Evolutionary conservation across 2,113 vertebrate species (phyloP).

Genomic region (Copsychus sechellarum): DNA sequence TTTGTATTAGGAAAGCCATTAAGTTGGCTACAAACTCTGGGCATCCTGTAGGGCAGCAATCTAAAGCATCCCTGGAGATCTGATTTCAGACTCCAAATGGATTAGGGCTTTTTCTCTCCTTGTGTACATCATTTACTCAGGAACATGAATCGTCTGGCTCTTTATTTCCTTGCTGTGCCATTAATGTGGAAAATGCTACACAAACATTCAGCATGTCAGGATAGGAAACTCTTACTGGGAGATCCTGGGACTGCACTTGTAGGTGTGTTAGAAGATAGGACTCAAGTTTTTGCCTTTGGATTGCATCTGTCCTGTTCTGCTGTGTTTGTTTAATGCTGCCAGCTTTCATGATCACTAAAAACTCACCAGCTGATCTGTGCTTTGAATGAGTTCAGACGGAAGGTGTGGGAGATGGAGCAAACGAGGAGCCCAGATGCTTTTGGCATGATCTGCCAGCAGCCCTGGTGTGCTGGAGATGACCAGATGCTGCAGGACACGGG

Average conservation of each 20-base stretch:
- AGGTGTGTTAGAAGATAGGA: background rate
- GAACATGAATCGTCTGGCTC: background rate
- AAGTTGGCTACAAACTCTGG: background rate
- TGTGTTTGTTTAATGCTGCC: background rate
- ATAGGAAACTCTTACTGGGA: background rate
- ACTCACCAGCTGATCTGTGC: background rate
- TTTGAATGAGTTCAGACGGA: background rate
- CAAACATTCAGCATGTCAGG: background rate
- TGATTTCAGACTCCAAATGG: constrained; percentile 5
- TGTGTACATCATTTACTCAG: background rate
- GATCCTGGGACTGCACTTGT: background rate
- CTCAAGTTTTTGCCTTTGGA: background rate
- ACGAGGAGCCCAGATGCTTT: background rate
- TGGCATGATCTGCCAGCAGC: background rate
- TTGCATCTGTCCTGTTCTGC: background rate
- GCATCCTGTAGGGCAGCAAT: background rate
- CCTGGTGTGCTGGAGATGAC: background rate
- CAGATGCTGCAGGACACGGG: constrained; percentile 24
- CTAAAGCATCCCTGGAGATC: background rate
- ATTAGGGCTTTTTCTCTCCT: background rate
- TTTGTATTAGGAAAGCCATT: background rate
- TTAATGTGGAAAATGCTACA: background rate
- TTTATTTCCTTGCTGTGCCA: background rate
- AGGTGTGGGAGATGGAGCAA: background rate
- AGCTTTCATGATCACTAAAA: background rate